A percentile compares a stretch with the other conserved stretches of the same genome.
Conservation (phyloP, 1,140 invertebrate species). For the Callitettix versicolor region DNA sequence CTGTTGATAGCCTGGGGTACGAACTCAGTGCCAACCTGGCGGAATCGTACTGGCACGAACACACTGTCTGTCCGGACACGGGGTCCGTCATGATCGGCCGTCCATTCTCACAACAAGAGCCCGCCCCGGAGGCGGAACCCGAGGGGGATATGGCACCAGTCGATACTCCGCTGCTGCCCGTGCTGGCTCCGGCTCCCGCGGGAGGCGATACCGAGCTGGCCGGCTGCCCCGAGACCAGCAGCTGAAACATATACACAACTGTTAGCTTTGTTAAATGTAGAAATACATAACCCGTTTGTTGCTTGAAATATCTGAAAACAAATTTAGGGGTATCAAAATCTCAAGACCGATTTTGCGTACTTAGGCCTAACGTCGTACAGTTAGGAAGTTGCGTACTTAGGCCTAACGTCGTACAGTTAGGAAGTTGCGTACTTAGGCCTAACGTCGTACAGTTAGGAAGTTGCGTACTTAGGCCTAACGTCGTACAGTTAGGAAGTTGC, state of each 20-base stretch:
- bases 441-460: too few species aligned
- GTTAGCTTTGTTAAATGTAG: too few species aligned
- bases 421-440: too few species aligned
- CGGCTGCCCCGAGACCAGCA: conserved; percentile 58
- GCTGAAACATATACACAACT: conserved; percentile 38
- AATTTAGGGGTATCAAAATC: too few species aligned
- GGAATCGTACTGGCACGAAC: conserved; percentile 89
- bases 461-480: too few species aligned
- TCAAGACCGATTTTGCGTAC: too few species aligned
- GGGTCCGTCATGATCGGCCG: conserved; percentile 89
- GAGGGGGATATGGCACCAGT: conserved; percentile 39
- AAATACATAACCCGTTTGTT: too few species aligned
- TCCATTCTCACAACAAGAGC: conserved; percentile 80
- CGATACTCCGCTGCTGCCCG: conserved; percentile 43
- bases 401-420: too few species aligned
- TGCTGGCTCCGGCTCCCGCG: conserved; percentile 36
- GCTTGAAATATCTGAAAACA: too few species aligned
- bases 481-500: too few species aligned
- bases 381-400: too few species aligned
- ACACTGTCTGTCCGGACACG: conserved; percentile 89
- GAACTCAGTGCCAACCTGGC: conserved; percentile 41
- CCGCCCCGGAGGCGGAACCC: conserved; percentile 42
- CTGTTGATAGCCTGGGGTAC: conserved; percentile 41
- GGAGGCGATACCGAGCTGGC: conserved; percentile 51
- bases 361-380: too few species aligned